Base-by-base conservation (phyloP, 2,888 invertebrate genomes). In the Copidosoma aretas region DNA sequence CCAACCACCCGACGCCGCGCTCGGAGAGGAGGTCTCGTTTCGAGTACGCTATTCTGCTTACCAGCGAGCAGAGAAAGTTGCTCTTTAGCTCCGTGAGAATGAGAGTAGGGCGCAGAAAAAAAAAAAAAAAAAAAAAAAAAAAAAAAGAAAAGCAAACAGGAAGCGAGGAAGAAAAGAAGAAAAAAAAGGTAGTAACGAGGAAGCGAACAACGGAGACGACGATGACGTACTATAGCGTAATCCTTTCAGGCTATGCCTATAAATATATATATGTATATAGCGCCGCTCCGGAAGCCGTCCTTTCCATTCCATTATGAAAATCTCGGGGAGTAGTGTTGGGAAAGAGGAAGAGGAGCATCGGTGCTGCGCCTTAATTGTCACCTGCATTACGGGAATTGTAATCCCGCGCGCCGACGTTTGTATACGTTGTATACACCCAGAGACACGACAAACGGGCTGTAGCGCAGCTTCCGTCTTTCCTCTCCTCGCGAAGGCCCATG, bases 281-380 rank as follows among this genome's bases (percentile, higher is more conserved):
- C 17, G 21, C 21, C 22, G n/a, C 19, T 5, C 39, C 4, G 39
- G 39, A 19, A 41, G 3, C 12, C 71, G 72, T 74, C 75, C 75
- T 70, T 74, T 75, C 76, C 76, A 76, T 80, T 78, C 75, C 77
- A 77, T 77, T 78, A 79, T 76, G 74, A 75, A 73, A 76, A 78
- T 78, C 74, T 73, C 70, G 64, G 71, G 15, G 32, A 25, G 39
- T n/a, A n/a, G 32, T 14, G 19, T 10, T 0, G 57, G 39, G 39
- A 56, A 46, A 17, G 43, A 46, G 43, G 3, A 72, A 72, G 74
- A 67, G 73, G 73, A 67, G 74, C 71, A 76, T 75, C 74, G 76
- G 75, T 76, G 77, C 76, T n/a, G 78, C 80, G 77, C 77, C 78
- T 46, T 46, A 79, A 79, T 80, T 78, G 80, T 78, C 77, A 76